Evolutionary conservation across 1,140 invertebrate genomes (phyloP), one percentile per base, ranked within the genome.

Genomic region (Trialeurodes vaporariorum): DNA sequence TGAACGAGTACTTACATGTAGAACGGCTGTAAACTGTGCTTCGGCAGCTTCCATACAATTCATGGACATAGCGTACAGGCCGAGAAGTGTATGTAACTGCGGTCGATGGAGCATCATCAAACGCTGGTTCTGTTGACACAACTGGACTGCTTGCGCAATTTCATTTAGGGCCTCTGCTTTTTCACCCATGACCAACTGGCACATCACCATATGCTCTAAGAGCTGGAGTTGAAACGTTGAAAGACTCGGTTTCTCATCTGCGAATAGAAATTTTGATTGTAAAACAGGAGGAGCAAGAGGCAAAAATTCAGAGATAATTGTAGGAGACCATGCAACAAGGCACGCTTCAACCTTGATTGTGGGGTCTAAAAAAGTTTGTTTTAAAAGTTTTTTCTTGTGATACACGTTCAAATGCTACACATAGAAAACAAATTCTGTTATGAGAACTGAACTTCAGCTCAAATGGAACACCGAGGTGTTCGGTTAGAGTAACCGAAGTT

Each of bases 21-120:
- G 85, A 22, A 94, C 93, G 58, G 92, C 89, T 68, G 86, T 85
- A 77, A 98, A 96, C 79, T 98, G 96, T 60, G 88, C 85, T 81
- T 98, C 95, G 2, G 95, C 95, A 22, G 91, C 89, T 73, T 96
- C 93, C 87, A 96, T 93, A 77, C 92, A 94, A 78, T 96, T 97
- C 87, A 96, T 98, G 60, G 93, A 96, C 95, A 98, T 98, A 2
- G 94, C 90, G 81, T 98, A 98, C 13, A 98, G 81, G 2, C 95
- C 96, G 62, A 98, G 81, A 61, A 98, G 81, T 63, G 93, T 93
- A 79, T 98, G 94, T 65, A 98, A 79, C 77, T 97, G 94, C 2
- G 95, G 88, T 62, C 90, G 87, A 76, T 98, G 94, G 21, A 88
- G 86, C 27, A 87, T 84, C 63, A 94, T 82, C 58, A 94, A 81